phyloP scores from a whole-genome alignment of 2,888 invertebrate species.

The Meliscaeva auricollis region DNA sequence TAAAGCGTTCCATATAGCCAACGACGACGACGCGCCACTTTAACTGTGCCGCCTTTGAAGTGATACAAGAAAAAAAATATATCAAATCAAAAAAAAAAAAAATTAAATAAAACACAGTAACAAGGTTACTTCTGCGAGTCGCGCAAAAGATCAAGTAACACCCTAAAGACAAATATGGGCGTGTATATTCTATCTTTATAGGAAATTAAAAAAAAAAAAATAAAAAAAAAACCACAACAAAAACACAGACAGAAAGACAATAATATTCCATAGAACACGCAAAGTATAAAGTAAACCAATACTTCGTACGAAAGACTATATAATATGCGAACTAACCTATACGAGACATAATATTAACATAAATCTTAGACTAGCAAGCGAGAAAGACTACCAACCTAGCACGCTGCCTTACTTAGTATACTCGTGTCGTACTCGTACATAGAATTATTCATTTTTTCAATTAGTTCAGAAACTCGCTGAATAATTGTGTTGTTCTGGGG shows the following conservation, averaged over 20 bases:
- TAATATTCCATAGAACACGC: slow-evolving; percentile 41
- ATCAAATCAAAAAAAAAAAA: slow-evolving; percentile 61
- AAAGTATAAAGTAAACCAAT: neutral
- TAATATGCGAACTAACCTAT: neutral
- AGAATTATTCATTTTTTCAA: slow-evolving; percentile 71
- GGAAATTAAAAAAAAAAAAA: slow-evolving; percentile 9
- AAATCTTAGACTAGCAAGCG: slow-evolving; percentile 15
- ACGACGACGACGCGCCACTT: slow-evolving; percentile 8
- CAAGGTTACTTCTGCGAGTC: slow-evolving; percentile 38
- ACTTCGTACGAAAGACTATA: neutral
- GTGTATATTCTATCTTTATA: slow-evolving; percentile 51
- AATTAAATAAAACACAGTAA: slow-evolving; percentile 24
- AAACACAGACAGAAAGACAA: slow-evolving; percentile 1
- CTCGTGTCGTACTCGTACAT: neutral
- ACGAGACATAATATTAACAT: slow-evolving; percentile 61
- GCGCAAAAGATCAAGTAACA: slow-evolving; percentile 71
- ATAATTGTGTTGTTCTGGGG: neutral
- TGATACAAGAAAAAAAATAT: slow-evolving; percentile 54
- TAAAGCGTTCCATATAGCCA: slow-evolving; percentile 20
- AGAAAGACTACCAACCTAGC: slow-evolving; percentile 4
- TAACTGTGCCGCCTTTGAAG: slow-evolving; percentile 65
- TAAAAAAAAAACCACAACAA: neutral
- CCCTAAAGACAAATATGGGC: slow-evolving; percentile 74
- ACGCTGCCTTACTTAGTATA: neutral
- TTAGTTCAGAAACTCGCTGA: slow-evolving; percentile 54